Conservation (phyloP, 2,113 vertebrate genomes). For the Alligator mississippiensis region DNA sequence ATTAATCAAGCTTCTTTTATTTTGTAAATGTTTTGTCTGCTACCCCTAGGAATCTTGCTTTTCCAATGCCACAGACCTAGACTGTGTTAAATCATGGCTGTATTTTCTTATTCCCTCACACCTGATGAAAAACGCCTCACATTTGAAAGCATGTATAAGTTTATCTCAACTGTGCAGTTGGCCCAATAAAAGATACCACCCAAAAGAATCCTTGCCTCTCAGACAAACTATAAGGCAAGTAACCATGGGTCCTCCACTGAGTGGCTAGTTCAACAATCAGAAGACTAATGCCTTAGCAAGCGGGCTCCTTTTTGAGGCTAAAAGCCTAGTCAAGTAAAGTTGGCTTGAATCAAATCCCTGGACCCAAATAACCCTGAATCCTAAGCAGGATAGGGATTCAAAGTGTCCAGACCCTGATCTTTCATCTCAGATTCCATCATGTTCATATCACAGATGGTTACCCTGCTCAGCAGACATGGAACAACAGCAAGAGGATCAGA, state of each 20-base stretch:
- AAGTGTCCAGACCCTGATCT: background rate
- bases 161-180: no score
- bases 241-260: background rate
- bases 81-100: no score
- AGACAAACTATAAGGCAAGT: background rate
- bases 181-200: no score
- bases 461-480: constrained; percentile 17
- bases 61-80: no score
- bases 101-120: no score
- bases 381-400: background rate
- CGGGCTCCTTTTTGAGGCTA: background rate
- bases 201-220: no score
- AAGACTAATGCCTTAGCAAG: background rate
- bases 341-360: background rate
- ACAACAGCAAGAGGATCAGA: constrained; percentile 3
- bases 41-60: no score
- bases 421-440: background rate
- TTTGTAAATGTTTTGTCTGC: no score
- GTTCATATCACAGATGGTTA: constrained; percentile 43
- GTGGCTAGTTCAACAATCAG: background rate
- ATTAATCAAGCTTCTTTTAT: no score
- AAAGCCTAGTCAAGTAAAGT: background rate
- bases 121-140: no score
- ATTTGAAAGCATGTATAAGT: no score
- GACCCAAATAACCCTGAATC: background rate